Conservation (phyloP, 2,888 invertebrate genomes). For the Artemia sp. region DNA sequence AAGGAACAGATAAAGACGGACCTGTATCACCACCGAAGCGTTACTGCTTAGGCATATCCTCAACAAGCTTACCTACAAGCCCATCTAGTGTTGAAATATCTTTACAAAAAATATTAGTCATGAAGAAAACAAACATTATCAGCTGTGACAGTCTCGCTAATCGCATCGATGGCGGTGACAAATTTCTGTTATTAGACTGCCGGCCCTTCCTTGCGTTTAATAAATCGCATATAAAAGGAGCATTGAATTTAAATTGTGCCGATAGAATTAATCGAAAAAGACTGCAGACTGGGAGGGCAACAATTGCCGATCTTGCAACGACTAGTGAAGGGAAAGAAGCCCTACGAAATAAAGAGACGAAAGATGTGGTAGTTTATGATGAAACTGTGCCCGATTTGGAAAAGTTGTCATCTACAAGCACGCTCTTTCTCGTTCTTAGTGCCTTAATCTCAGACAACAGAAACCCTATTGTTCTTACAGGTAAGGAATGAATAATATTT, state of each 20-base stretch:
- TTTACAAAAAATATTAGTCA: slow-evolving; percentile 37
- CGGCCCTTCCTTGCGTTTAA: slow-evolving; percentile 52
- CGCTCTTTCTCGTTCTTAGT: slow-evolving; percentile 45
- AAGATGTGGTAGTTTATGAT: slow-evolving; percentile 51
- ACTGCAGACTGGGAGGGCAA: slow-evolving; percentile 47
- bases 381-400: slow-evolving; percentile 47
- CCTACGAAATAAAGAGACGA: slow-evolving; percentile 38
- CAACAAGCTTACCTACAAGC: slow-evolving; percentile 28
- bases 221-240: slow-evolving; percentile 47
- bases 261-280: slow-evolving; percentile 49
- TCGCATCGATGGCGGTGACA: slow-evolving; percentile 27
- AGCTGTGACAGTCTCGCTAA: slow-evolving; percentile 38
- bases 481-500: slow-evolving; percentile 36
- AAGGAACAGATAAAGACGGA: slow-evolving; percentile 7
- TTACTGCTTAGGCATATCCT: slow-evolving; percentile 21
- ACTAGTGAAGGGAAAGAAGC: slow-evolving; percentile 46
- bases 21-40: slow-evolving; percentile 21
- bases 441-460: slow-evolving; percentile 49
- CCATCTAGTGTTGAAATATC: slow-evolving; percentile 39
- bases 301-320: slow-evolving; percentile 46
- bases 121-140: slow-evolving; percentile 38
- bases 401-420: slow-evolving; percentile 40
- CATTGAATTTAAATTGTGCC: slow-evolving; percentile 51
- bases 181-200: slow-evolving; percentile 44
- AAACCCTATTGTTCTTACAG: slow-evolving; percentile 46